phyloP scores from a whole-genome alignment of 30 jellyfish, hydroid and myxozoan genomes.

The Mastigias papua region DNA sequence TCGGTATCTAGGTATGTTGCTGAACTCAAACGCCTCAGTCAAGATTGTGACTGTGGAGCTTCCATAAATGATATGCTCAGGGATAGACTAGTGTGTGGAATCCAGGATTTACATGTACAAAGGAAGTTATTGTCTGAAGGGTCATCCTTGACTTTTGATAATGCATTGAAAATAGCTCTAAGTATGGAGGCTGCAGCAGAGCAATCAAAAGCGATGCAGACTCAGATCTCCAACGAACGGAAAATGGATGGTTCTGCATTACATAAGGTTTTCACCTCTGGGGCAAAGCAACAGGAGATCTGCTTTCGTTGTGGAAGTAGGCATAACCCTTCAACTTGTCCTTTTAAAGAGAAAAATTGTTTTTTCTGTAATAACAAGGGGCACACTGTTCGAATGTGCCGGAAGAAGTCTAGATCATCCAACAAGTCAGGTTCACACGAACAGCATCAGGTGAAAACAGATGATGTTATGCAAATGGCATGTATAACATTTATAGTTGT shows the following conservation, averaged over 20 bases:
- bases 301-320: not conserved
- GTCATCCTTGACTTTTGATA: not conserved
- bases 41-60: not conserved
- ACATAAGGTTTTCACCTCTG: no score
- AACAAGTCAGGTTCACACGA: no score
- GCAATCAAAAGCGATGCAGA: not conserved
- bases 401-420: not conserved
- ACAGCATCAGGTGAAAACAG: no score
- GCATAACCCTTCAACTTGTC: not conserved
- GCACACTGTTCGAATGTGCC: not conserved
- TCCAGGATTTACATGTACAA: not conserved
- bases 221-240: not conserved
- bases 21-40: not conserved
- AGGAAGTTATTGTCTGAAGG: not conserved
- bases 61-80: not conserved
- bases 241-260: no score
- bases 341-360: not conserved
- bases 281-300: not conserved
- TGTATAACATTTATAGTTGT: no score
- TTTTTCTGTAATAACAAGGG: not conserved
- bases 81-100: not conserved
- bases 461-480: not conserved
- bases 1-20: not conserved
- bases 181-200: not conserved
- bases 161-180: not conserved